Evolutionary conservation across 2,113 vertebrate genomes (phyloP).

Genomic region (Tor tambroides): DNA sequence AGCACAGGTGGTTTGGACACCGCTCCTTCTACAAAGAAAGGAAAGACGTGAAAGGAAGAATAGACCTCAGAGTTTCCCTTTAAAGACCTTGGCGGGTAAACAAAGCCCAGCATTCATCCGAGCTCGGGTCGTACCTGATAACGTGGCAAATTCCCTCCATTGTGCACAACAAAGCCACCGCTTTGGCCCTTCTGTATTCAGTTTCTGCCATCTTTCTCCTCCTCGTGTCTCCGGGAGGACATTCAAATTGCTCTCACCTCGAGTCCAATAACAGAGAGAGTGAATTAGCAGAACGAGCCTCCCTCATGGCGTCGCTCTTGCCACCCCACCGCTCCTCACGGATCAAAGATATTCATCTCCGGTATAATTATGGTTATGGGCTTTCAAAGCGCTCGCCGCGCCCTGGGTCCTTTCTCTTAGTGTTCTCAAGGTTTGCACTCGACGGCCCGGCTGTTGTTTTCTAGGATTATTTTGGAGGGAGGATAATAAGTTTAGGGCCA

Average conservation of each 20-base stretch:
- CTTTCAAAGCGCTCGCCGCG: constrained; percentile 38
- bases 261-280: constrained; percentile 43
- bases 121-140: constrained; percentile 59
- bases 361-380: constrained; percentile 29
- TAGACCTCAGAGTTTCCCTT: constrained; percentile 23
- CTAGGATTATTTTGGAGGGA: constrained; percentile 38
- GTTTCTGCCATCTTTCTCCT: constrained; percentile 59
- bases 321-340: not conserved
- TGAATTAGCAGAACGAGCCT: constrained; percentile 47
- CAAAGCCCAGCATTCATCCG: constrained; percentile 62
- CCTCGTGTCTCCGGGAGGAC: constrained; percentile 51
- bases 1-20: constrained; percentile 14
- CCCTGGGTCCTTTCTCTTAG: constrained; percentile 26
- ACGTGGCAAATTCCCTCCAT: constrained; percentile 63
- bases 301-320: constrained; percentile 18
- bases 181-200: constrained; percentile 60
- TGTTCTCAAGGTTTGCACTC: constrained; percentile 26
- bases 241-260: constrained; percentile 62
- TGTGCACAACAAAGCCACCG: constrained; percentile 61
- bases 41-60: not conserved
- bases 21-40: not conserved
- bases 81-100: constrained; percentile 57
- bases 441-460: constrained; percentile 25
- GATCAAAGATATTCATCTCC: constrained; percentile 52
- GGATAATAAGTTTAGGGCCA: constrained; percentile 43